Percentiles rank a stretch among this genome's conserved stretches.
Conservation (phyloP, 2,888 invertebrate genomes). For the Aspidiotus destructor region DNA sequence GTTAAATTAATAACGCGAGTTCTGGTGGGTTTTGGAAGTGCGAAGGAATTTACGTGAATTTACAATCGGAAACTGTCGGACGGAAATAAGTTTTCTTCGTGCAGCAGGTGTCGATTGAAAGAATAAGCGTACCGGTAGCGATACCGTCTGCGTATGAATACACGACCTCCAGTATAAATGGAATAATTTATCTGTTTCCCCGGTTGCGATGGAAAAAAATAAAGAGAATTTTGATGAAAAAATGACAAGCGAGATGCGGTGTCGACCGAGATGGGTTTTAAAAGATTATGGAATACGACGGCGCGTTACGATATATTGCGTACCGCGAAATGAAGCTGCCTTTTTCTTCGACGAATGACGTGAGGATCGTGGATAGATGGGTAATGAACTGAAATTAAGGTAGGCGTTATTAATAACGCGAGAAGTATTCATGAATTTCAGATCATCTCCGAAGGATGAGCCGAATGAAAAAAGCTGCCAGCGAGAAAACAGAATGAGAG, state of each 20-base stretch:
- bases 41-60: slow-evolving; percentile 9
- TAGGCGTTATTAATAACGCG: slow-evolving; percentile 31
- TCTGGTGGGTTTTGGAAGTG: not conserved
- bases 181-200: too few relatives aligned
- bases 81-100: not conserved
- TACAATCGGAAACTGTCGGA: slow-evolving; percentile 3
- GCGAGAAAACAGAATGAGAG: not conserved
- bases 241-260: not conserved
- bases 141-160: not conserved
- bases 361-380: slow-evolving; percentile 2
- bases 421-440: slow-evolving; percentile 32
- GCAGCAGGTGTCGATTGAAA: slow-evolving; percentile 17
- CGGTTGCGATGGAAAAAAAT: not conserved
- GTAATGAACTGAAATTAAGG: slow-evolving; percentile 25
- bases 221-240: slow-evolving; percentile 1
- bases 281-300: not conserved
- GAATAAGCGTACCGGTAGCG: not conserved
- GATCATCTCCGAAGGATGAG: slow-evolving; percentile 19
- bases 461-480: slow-evolving; percentile 20
- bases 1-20: not conserved
- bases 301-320: too few relatives aligned
- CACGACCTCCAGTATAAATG: too few relatives aligned
- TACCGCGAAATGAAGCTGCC: too few relatives aligned
- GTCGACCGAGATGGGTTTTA: not conserved
- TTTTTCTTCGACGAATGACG: not conserved